Conservation (phyloP, 2,797 vertebrate genomes). For the Echeneis naucrates region DNA sequence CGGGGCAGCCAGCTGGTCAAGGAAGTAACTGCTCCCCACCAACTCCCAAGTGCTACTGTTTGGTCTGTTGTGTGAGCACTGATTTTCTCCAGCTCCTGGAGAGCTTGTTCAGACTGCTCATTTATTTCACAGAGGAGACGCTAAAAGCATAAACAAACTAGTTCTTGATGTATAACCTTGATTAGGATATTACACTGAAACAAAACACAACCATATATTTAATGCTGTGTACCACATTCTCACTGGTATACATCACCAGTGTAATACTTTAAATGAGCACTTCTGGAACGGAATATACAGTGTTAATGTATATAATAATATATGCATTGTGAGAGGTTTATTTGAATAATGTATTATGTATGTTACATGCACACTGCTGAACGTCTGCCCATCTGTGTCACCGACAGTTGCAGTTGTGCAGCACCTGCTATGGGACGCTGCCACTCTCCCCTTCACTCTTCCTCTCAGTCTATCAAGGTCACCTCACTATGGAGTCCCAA, state of each 20-base stretch:
- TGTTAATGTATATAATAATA: constrained; percentile 32
- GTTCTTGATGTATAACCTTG: constrained; percentile 27
- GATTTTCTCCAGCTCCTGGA: constrained; percentile 50
- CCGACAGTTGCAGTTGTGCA: constrained; percentile 63
- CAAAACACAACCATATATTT: constrained; percentile 24
- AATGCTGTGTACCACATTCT: background rate
- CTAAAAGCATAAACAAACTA: constrained; percentile 47
- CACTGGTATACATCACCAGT: constrained; percentile 22
- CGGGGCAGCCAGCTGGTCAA: constrained; percentile 57
- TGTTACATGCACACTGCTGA: constrained; percentile 25
- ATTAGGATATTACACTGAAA: constrained; percentile 21
- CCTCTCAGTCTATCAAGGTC: constrained; percentile 74
- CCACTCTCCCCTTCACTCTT: constrained; percentile 58
- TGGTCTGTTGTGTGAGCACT: constrained; percentile 34
- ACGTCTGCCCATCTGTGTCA: constrained; percentile 68
- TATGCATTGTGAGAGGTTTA: constrained; percentile 44
- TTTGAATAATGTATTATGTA: constrained; percentile 78
- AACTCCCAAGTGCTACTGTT: constrained; percentile 74
- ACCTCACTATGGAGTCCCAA: constrained; percentile 68
- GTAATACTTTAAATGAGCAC: constrained; percentile 7
- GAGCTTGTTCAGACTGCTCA: constrained; percentile 48
- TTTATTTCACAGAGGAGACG: constrained; percentile 36
- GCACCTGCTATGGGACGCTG: constrained; percentile 71
- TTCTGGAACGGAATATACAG: constrained; percentile 19
- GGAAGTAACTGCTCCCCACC: constrained; percentile 48